These are phyloP conservation scores for Pterocles burchelli DNA, from an alignment of 2,113 vertebrate genomes.

Conservation along the genomic window DNA sequence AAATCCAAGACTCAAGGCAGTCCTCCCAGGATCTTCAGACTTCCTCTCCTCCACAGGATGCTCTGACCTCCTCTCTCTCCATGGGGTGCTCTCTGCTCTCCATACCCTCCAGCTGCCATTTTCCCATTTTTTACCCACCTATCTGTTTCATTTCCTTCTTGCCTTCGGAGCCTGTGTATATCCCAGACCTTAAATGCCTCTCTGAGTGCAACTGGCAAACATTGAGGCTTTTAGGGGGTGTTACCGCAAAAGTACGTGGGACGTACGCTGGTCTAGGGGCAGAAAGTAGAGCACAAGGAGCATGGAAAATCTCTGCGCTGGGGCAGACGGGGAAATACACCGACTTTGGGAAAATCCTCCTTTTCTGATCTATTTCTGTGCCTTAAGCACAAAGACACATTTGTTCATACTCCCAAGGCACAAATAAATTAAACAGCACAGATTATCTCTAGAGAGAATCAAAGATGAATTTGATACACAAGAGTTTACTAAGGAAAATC, in stretches of 20 bases:
- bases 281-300: not conserved
- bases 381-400: not conserved
- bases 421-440: slow-evolving; percentile 4
- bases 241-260: not conserved
- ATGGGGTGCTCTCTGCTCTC: not conserved
- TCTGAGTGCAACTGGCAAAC: not conserved
- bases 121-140: not conserved
- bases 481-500: slow-evolving; percentile 7
- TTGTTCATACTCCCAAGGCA: not conserved
- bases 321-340: not conserved
- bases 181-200: not conserved
- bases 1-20: not conserved
- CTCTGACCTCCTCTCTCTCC: not conserved
- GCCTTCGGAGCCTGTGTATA: not conserved
- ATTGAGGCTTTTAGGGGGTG: not conserved
- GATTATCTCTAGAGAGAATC: slow-evolving; percentile 21
- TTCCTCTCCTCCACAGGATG: not conserved
- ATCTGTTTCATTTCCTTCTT: not conserved
- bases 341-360: not conserved
- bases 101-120: not conserved
- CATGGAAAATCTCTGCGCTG: not conserved
- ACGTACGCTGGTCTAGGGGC: not conserved
- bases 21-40: not conserved
- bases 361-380: not conserved
- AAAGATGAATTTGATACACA: slow-evolving; percentile 30